These are phyloP conservation scores for Chromis chromis DNA, from an alignment of 2,797 vertebrate species.

Conservation along the genomic window DNA sequence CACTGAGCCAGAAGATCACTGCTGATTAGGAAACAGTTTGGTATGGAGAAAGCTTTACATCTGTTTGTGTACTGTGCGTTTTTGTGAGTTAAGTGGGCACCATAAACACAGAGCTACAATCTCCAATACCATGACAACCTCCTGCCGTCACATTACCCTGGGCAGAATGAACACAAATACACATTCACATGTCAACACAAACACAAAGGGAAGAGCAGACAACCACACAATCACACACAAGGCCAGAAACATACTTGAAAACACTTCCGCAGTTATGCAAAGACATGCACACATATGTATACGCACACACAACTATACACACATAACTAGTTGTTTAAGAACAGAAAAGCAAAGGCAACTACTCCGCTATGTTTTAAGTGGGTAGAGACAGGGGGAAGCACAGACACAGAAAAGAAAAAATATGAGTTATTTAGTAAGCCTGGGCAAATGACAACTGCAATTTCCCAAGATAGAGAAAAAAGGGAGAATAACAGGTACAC, in stretches of 20 bases:
- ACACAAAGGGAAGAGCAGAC: constrained; percentile 25
- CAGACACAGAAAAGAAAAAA: background rate
- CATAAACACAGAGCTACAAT: constrained; percentile 46
- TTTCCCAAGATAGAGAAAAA: constrained; percentile 29
- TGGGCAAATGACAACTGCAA: constrained; percentile 25
- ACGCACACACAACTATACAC: background rate
- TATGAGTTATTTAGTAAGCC: constrained; percentile 10
- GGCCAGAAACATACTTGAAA: constrained; percentile 32
- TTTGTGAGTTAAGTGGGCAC: constrained; percentile 38
- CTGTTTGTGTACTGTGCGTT: constrained; percentile 24
- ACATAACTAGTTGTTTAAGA: constrained; percentile 12
- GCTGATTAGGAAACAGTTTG: constrained; percentile 54
- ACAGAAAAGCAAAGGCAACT: constrained; percentile 25
- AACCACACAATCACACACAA: constrained; percentile 29
- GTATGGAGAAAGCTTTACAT: constrained; percentile 18
- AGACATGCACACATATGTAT: background rate
- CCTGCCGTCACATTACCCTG: constrained; percentile 37
- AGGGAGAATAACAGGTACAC: background rate
- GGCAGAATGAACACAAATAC: constrained; percentile 33
- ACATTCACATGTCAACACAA: constrained; percentile 19
- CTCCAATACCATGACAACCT: constrained; percentile 45
- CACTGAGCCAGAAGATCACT: constrained; percentile 52
- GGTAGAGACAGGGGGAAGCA: constrained; percentile 1
- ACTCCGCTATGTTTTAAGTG: constrained; percentile 10
- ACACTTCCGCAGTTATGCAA: constrained; percentile 1